Conservation (phyloP, 23 tunicate genomes). For the Phallusia fumigata region DNA sequence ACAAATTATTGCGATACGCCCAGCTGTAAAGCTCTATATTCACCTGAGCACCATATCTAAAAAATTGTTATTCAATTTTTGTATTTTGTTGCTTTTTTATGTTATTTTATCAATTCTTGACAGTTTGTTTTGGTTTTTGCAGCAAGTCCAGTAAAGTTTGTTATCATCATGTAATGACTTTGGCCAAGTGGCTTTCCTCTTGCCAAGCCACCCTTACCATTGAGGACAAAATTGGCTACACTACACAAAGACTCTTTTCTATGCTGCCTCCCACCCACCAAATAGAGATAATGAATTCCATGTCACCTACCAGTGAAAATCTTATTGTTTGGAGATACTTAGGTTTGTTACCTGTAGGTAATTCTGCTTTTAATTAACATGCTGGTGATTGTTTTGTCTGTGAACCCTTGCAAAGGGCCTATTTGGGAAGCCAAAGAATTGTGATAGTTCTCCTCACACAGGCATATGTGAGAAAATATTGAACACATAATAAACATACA, state of each 20-base stretch:
- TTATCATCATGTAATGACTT: neutral
- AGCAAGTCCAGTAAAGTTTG: neutral
- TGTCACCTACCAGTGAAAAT: neutral
- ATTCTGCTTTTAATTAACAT: too few species aligned
- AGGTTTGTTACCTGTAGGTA: too few species aligned
- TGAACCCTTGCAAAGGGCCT: too few species aligned
- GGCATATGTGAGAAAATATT: too few species aligned
- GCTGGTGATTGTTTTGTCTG: too few species aligned
- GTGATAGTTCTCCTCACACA: too few species aligned
- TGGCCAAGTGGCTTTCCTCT: neutral
- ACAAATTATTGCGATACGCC: too few species aligned
- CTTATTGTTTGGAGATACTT: constrained; percentile 4
- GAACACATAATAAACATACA: too few species aligned
- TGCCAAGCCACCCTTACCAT: neutral
- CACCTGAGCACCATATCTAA: too few species aligned
- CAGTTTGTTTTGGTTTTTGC: neutral
- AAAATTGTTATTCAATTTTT: too few species aligned
- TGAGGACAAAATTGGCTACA: neutral
- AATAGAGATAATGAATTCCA: neutral
- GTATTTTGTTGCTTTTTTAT: neutral
- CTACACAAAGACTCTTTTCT: neutral
- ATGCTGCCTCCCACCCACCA: neutral
- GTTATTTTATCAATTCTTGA: neutral
- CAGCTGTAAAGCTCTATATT: too few species aligned
- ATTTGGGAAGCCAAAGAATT: too few species aligned